Percentiles rank a stretch among this genome's conserved stretches.
phyloP scores from a whole-genome alignment of 2,888 invertebrate genomes.

The Gnatocerus cornutus region DNA sequence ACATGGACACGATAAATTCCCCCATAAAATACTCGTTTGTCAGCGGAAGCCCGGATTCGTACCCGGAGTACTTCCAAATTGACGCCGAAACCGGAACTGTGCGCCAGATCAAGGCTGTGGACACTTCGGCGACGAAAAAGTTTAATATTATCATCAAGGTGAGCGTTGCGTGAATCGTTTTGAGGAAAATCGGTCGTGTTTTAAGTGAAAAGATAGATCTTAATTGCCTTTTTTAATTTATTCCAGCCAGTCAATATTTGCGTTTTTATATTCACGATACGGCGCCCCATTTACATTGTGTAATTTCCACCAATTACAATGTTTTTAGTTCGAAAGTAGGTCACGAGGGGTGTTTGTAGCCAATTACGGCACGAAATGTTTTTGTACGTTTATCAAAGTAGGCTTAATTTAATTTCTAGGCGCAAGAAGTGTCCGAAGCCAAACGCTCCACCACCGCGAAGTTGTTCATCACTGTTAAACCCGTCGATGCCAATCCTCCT shows the following conservation, averaged over 20 bases:
- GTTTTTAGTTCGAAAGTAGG: conserved; percentile 11
- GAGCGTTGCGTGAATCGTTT: conserved; percentile 49
- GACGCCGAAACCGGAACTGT: conserved; percentile 87
- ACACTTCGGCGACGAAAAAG: conserved; percentile 84
- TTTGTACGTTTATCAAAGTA: background rate
- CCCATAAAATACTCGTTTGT: conserved; percentile 88
- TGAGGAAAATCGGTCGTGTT: too few relatives aligned
- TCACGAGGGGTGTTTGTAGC: conserved; percentile 1
- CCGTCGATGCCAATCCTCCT: conserved; percentile 90
- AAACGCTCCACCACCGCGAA: conserved; percentile 89
- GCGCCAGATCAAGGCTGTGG: conserved; percentile 86
- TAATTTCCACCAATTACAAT: conserved; percentile 35
- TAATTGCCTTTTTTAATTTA: conserved; percentile 35
- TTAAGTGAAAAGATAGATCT: conserved; percentile 21
- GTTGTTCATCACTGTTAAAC: conserved; percentile 85
- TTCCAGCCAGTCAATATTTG: conserved; percentile 24
- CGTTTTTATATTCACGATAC: conserved; percentile 30
- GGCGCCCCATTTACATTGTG: conserved; percentile 5
- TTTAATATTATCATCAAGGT: conserved; percentile 89
- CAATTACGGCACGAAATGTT: background rate
- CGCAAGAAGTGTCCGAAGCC: conserved; percentile 87
- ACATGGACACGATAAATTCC: conserved; percentile 91
- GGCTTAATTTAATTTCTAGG: conserved; percentile 68
- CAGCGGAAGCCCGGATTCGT: conserved; percentile 85
- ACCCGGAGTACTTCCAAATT: conserved; percentile 87